phyloP scores from a whole-genome alignment of 2,888 invertebrate species.

The Synergus japonicus region DNA sequence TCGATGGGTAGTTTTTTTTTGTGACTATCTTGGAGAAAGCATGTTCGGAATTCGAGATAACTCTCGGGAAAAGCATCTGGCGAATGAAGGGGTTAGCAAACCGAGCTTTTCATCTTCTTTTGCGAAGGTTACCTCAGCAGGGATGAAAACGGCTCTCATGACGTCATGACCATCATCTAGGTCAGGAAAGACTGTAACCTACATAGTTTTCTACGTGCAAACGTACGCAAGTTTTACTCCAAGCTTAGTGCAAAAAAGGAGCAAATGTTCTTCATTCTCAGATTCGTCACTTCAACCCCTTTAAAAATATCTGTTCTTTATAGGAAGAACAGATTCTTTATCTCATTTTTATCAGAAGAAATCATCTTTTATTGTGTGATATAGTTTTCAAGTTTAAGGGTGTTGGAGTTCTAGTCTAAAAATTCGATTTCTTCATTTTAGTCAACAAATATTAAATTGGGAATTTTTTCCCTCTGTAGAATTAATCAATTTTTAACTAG shows the following conservation, averaged over 20 bases:
- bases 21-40: not conserved
- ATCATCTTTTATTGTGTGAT: too few relatives aligned
- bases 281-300: not conserved
- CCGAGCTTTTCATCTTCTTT: conserved; percentile 26
- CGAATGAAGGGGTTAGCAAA: conserved; percentile 6
- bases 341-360: not conserved
- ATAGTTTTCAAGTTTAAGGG: too few relatives aligned
- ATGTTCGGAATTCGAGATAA: not conserved
- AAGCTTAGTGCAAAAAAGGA: not conserved
- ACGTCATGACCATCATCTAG: conserved; percentile 72
- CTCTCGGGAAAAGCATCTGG: not conserved
- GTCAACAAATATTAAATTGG: too few relatives aligned
- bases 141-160: conserved; percentile 54
- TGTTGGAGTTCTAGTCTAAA: too few relatives aligned
- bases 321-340: not conserved
- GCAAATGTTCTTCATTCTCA: not conserved
- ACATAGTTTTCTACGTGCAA: conserved; percentile 60
- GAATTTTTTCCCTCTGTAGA: too few relatives aligned
- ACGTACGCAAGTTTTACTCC: conserved; percentile 60
- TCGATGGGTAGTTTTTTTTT: conserved; percentile 7
- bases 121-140: conserved; percentile 15
- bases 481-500: too few relatives aligned
- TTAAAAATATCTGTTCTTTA: not conserved
- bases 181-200: conserved; percentile 71
- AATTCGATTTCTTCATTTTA: too few relatives aligned